Base-by-base conservation (phyloP, 2,113 vertebrate genomes). In the Alouatta palliata region DNA sequence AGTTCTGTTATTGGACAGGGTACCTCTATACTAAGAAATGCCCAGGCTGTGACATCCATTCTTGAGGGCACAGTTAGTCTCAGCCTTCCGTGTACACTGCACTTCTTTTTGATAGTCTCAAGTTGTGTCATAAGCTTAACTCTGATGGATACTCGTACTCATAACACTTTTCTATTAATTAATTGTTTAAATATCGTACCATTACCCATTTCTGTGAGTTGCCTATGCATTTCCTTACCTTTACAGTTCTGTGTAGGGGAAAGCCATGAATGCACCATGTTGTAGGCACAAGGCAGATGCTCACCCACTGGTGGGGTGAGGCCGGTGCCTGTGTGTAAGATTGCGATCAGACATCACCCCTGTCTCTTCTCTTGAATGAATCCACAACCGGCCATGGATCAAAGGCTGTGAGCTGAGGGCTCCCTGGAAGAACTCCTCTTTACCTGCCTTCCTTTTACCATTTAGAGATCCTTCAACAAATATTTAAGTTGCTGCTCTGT, bases 251-350 rank as follows among this genome's bases (percentile, higher is more conserved):
- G 43, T 47, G 10, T 30, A 16, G 61, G 10, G 30, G 4, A 32
- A 11, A 5, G 9, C 14, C 35, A 47, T 10, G 43, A 52, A 49
- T 23, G 25, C 4, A 1, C 25, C 0, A 7, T 52, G n/a, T n/a
- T 25, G 5, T 23, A 66, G 23, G 47, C 66, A 25, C 47, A 68
- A 19, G 85, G 70, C 35, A 43, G 7, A 43, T 11, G n/a, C 13
- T 35, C 17, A 10, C 35, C 14, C 13, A 2, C 7, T 2, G 43
- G 25, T 4, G 23, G 75, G 43, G 64, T 43, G 54, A 27, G 43
- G 9, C 40, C 66, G 35, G 52, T 17, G 8, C 30, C 32, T 6
- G 27, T 20, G 5, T 16, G 3, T 35, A 19, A 37, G 23, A 37
- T 35, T 52, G 40, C 73, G 6, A 17, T 43, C 8, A 23, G 49